phyloP scores from a whole-genome alignment of 2,797 vertebrate species.

The Microctenopoma stevenorrisi region DNA sequence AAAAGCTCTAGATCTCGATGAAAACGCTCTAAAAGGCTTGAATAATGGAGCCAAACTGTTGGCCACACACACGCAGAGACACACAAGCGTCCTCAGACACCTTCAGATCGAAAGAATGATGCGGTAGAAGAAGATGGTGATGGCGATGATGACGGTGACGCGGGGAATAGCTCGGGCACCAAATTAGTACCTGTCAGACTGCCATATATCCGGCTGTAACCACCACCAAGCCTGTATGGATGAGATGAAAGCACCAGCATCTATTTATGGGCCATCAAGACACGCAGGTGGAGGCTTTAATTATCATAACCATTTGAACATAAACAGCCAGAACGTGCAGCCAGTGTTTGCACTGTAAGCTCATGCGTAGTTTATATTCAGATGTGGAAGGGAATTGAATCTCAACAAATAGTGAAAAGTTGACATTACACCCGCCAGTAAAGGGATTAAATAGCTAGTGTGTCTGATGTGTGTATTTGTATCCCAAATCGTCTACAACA shows the following conservation, averaged over 20 bases:
- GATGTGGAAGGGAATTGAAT: constrained; percentile 15
- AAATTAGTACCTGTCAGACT: constrained; percentile 65
- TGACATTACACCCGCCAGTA: constrained; percentile 48
- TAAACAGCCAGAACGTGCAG: constrained; percentile 42
- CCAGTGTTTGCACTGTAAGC: constrained; percentile 16
- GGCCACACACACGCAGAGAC: constrained; percentile 5
- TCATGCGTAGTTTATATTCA: constrained; percentile 18
- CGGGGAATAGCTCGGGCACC: constrained; percentile 43
- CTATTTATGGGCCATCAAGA: constrained; percentile 66
- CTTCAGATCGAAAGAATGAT: constrained; percentile 37
- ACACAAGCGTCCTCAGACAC: constrained; percentile 14
- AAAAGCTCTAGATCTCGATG: background rate
- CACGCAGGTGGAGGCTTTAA: constrained; percentile 69
- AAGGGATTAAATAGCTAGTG: constrained; percentile 42
- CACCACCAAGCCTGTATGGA: constrained; percentile 52
- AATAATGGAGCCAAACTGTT: background rate
- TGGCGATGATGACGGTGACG: constrained; percentile 38
- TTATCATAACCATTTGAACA: constrained; percentile 59
- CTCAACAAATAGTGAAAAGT: constrained; percentile 40
- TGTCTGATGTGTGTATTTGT: constrained; percentile 25
- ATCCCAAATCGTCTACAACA: constrained; percentile 9
- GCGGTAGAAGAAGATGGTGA: constrained; percentile 32
- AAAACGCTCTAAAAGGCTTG: background rate
- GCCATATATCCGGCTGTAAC: constrained; percentile 55
- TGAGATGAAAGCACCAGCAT: constrained; percentile 56